phyloP scores from a whole-genome alignment of 1,140 invertebrate species.

The Nebria ingens region DNA sequence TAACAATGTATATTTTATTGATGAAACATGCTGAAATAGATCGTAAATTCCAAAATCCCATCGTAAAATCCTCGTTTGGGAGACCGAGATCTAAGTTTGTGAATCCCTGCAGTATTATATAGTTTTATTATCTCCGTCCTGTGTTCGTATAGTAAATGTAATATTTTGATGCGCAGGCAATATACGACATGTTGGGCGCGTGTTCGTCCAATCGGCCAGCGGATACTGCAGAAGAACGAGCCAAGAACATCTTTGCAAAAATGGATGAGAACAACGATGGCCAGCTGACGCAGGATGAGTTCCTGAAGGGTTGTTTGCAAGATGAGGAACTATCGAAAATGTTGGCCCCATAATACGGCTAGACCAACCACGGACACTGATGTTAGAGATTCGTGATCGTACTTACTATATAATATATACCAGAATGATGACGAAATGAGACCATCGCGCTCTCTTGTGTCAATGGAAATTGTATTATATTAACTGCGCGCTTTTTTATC shows the following conservation, averaged over 20 bases:
- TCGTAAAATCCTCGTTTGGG: too few relatives aligned
- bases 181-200: slow-evolving; percentile 96
- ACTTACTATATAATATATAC: slow-evolving; percentile 14
- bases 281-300: slow-evolving; percentile 95
- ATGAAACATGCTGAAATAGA: too few relatives aligned
- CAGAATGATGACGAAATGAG: neutral
- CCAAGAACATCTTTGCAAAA: slow-evolving; percentile 97
- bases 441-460: neutral
- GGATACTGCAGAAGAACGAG: slow-evolving; percentile 89
- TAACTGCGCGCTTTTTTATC: neutral
- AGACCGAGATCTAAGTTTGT: too few relatives aligned
- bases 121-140: too few relatives aligned
- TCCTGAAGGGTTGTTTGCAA: slow-evolving; percentile 96
- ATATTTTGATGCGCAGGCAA: slow-evolving; percentile 61
- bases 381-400: slow-evolving; percentile 14
- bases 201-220: slow-evolving; percentile 86
- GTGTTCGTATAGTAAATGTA: neutral
- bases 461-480: neutral
- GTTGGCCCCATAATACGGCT: slow-evolving; percentile 71
- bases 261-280: slow-evolving; percentile 99
- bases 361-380: slow-evolving; percentile 13
- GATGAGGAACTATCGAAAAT: slow-evolving; percentile 95
- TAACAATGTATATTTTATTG: too few relatives aligned
- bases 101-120: too few relatives aligned
- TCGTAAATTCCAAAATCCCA: too few relatives aligned